phyloP scores from a whole-genome alignment of 2,888 invertebrate species.

The Dendrolimus houi region DNA sequence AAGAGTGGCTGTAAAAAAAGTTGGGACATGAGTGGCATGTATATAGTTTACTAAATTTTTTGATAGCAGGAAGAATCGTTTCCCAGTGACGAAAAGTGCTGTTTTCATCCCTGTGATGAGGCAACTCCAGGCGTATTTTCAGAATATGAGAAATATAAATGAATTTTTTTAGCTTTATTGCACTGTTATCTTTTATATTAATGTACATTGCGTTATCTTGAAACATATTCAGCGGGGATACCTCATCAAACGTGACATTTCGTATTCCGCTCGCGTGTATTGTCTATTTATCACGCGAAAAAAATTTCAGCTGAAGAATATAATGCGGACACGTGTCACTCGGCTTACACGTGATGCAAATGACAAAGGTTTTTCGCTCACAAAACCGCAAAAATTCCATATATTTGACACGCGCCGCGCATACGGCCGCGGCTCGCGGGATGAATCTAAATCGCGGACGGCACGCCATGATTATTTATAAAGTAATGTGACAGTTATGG shows the following conservation, averaged over 20 bases:
- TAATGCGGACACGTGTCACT: neutral
- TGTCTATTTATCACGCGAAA: neutral
- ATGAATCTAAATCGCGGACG: constrained; percentile 3
- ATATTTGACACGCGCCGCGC: constrained; percentile 37
- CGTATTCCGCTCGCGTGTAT: neutral
- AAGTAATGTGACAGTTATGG: too few species aligned
- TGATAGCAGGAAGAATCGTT: too few species aligned
- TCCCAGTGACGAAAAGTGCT: too few species aligned
- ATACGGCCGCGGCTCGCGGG: constrained; percentile 1
- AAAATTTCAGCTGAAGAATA: neutral
- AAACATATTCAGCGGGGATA: neutral
- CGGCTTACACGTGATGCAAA: constrained; percentile 28
- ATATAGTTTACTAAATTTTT: too few species aligned
- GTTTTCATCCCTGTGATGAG: too few species aligned
- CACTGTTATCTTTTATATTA: neutral
- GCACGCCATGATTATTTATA: neutral
- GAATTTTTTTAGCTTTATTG: too few species aligned
- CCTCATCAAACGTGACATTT: neutral
- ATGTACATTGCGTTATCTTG: neutral
- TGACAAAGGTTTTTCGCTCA: constrained; percentile 28
- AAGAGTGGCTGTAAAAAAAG: too few species aligned
- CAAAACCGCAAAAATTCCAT: constrained; percentile 27
- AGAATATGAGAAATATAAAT: too few species aligned
- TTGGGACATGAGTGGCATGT: too few species aligned
- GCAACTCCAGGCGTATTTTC: too few species aligned